Evolutionary conservation across 2,888 invertebrate genomes (phyloP).

Genomic region (Eupithecia subfuscata): DNA sequence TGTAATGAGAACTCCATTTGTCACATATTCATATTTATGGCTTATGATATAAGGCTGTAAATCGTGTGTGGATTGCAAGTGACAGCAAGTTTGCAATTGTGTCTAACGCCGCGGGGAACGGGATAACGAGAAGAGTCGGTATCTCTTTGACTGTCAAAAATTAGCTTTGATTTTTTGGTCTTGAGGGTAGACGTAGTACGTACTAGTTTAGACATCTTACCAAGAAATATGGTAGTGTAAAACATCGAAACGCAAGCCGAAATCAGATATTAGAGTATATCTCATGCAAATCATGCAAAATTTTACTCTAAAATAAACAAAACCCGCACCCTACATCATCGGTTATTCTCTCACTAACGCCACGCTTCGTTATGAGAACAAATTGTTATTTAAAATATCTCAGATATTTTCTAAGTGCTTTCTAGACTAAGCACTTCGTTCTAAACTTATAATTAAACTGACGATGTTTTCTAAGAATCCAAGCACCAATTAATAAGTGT

Average conservation of each 20-base stretch:
- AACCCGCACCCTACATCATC: neutral
- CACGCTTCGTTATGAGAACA: neutral
- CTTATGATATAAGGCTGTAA: constrained; percentile 59
- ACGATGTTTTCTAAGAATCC: constrained; percentile 62
- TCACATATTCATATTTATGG: constrained; percentile 51
- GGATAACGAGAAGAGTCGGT: constrained; percentile 72
- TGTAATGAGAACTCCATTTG: constrained; percentile 61
- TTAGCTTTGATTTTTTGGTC: constrained; percentile 25
- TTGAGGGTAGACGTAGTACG: neutral
- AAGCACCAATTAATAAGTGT: constrained; percentile 70
- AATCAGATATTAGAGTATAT: neutral
- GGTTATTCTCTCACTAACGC: neutral
- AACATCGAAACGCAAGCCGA: neutral
- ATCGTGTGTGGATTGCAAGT: constrained; percentile 51
- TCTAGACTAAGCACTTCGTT: constrained; percentile 37
- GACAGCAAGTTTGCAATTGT: constrained; percentile 60
- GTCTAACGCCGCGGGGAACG: constrained; percentile 71
- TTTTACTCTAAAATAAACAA: neutral
- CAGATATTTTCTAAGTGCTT: neutral
- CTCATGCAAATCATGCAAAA: neutral
- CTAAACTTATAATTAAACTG: constrained; percentile 70
- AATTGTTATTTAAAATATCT: neutral
- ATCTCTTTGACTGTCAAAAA: constrained; percentile 49
- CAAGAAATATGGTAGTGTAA: neutral
- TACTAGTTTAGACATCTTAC: neutral